These are phyloP conservation scores for Tigriopus japonicus DNA, from an alignment of 1,140 invertebrate genomes.

Conservation along the genomic window DNA sequence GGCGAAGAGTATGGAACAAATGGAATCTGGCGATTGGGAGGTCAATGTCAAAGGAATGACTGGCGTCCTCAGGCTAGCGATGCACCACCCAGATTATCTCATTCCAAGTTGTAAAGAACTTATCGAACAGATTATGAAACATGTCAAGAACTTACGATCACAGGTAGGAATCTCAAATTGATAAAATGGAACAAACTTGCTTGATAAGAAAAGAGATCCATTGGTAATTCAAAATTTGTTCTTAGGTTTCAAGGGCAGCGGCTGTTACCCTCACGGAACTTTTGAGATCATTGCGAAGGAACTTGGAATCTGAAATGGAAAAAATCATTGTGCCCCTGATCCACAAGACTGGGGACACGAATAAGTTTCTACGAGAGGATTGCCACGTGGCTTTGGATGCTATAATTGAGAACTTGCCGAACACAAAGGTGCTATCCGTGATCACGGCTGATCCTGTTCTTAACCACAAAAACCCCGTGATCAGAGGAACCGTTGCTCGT, in stretches of 20 bases:
- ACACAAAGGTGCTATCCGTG: slow-evolving; percentile 34
- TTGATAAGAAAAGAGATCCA: too few relatives aligned
- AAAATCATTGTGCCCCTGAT: slow-evolving; percentile 56
- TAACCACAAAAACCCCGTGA: slow-evolving; percentile 61
- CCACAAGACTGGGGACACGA: slow-evolving; percentile 73
- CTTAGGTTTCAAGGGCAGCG: slow-evolving; percentile 7
- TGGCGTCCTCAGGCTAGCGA: background rate
- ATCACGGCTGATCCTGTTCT: slow-evolving; percentile 38
- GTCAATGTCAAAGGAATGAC: slow-evolving; percentile 6
- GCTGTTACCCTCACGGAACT: slow-evolving; percentile 15
- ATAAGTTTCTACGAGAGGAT: slow-evolving; percentile 71
- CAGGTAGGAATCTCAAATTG: too few relatives aligned
- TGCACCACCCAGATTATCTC: slow-evolving; percentile 3
- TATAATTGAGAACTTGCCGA: slow-evolving; percentile 49
- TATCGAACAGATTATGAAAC: slow-evolving; percentile 1
- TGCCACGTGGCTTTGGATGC: slow-evolving; percentile 55
- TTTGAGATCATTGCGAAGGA: background rate
- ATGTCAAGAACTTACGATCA: slow-evolving; percentile 9
- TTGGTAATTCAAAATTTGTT: too few relatives aligned
- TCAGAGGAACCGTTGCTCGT: slow-evolving; percentile 55
- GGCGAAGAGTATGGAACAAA: background rate
- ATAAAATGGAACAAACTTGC: too few relatives aligned
- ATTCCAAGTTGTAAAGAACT: background rate
- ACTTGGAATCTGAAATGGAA: slow-evolving; percentile 49
- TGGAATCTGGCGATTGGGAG: slow-evolving; percentile 3